Evolutionary conservation across 2,888 invertebrate species (phyloP).

Genomic region (Conus canariensis): DNA sequence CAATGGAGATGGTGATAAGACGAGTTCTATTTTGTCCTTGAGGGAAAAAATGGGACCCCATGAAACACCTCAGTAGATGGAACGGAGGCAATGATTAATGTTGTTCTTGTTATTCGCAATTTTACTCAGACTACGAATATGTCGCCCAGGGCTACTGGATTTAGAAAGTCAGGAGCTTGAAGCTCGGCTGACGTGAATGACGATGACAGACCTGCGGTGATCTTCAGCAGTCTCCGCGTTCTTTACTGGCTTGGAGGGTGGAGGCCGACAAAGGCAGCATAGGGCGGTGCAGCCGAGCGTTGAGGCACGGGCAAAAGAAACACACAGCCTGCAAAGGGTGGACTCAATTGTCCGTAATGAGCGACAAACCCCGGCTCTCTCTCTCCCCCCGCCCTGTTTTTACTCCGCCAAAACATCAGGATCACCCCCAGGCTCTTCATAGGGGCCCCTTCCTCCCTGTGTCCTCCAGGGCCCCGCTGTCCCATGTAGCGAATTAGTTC

Average conservation of each 20-base stretch:
- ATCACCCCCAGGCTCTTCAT: not conserved
- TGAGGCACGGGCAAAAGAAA: not conserved
- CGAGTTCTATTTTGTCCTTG: no score
- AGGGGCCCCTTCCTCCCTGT: not conserved
- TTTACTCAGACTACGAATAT: not conserved
- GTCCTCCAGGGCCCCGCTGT: conserved; percentile 13
- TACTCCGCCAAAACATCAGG: conserved; percentile 32
- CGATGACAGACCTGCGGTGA: not conserved
- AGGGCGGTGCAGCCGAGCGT: conserved; percentile 26
- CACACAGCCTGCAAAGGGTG: not conserved
- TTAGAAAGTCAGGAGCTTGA: not conserved
- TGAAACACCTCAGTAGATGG: no score
- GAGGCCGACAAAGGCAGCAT: not conserved
- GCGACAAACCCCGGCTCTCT: conserved; percentile 17
- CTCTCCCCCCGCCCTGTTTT: conserved; percentile 13
- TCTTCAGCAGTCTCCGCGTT: not conserved
- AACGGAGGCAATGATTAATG: not conserved
- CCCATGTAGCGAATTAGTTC: conserved; percentile 52
- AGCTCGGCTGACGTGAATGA: not conserved
- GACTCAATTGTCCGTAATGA: conserved; percentile 39
- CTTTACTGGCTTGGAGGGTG: not conserved
- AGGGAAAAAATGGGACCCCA: no score
- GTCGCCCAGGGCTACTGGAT: not conserved
- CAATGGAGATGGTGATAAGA: no score
- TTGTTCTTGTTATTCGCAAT: not conserved